These are phyloP conservation scores for Etheostoma perlongum DNA, from an alignment of 2,797 vertebrate species.

Conservation along the genomic window DNA sequence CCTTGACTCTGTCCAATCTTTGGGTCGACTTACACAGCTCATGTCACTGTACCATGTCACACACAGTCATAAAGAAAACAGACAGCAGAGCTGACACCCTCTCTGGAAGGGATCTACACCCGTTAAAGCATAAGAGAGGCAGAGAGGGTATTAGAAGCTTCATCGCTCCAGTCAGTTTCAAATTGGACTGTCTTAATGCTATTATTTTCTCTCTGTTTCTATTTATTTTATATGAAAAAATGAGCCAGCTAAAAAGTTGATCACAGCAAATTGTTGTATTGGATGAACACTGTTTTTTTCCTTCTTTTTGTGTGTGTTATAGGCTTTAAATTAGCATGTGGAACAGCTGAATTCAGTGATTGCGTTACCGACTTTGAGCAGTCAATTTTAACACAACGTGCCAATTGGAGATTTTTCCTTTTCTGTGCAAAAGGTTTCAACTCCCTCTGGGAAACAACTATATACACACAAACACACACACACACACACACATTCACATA, in stretches of 20 bases:
- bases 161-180: conserved; percentile 35
- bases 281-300: conserved; percentile 15
- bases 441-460: conserved; percentile 28
- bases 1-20: neutral
- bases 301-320: neutral
- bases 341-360: conserved; percentile 45
- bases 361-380: conserved; percentile 29
- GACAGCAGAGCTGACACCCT: conserved; percentile 32
- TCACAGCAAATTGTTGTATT: conserved; percentile 38
- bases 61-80: conserved; percentile 43
- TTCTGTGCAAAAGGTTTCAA: conserved; percentile 42
- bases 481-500: conserved; percentile 27
- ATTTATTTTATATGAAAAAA: neutral
- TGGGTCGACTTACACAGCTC: conserved; percentile 10
- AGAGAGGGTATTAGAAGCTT: conserved; percentile 48
- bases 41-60: conserved; percentile 32
- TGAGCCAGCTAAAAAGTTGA: conserved; percentile 27
- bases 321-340: conserved; percentile 43
- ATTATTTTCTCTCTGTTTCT: conserved; percentile 6
- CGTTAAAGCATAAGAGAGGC: conserved; percentile 18
- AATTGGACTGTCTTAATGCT: conserved; percentile 24
- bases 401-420: conserved; percentile 9
- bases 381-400: conserved; percentile 22
- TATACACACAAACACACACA: conserved; percentile 18
- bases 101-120: conserved; percentile 42